A percentile compares a stretch with the other conserved stretches of the same genome.
Evolutionary conservation across 2,113 vertebrate species (phyloP).

Genomic region (Neogale vison): DNA sequence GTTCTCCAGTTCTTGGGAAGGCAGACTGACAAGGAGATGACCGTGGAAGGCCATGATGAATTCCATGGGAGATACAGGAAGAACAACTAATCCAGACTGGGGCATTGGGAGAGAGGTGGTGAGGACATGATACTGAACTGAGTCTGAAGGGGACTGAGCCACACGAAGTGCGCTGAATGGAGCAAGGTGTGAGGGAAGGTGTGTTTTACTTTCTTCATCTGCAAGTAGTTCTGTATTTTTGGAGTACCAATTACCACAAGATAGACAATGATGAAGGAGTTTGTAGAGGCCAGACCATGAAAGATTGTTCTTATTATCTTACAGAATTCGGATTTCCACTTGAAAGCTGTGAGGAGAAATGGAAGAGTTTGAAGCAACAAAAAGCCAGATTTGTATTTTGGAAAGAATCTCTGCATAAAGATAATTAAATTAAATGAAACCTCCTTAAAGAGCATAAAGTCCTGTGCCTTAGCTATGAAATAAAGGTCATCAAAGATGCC

Average conservation of each 20-base stretch:
- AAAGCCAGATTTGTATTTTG: constrained; percentile 34
- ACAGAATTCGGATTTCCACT: neutral
- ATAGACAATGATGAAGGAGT: neutral
- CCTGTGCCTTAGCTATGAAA: neutral
- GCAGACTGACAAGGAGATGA: neutral
- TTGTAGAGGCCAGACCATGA: neutral
- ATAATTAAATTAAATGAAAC: neutral
- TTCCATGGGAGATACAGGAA: neutral
- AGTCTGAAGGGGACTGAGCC: neutral
- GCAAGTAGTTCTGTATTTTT: neutral
- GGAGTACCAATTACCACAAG: neutral
- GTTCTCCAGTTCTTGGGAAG: neutral
- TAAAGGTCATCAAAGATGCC: neutral
- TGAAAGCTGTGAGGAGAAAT: neutral
- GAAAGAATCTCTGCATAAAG: neutral
- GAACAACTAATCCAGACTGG: neutral
- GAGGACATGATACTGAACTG: neutral
- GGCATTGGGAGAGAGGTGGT: neutral
- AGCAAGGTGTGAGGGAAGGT: neutral
- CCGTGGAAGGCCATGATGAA: neutral
- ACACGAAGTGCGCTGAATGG: neutral
- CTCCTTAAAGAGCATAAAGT: neutral
- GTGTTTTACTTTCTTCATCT: neutral
- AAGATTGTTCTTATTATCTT: neutral
- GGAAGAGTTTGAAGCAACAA: constrained; percentile 19